phyloP scores from a whole-genome alignment of 2,113 vertebrate genomes.

The Dunckerocampus dactyliophorus region DNA sequence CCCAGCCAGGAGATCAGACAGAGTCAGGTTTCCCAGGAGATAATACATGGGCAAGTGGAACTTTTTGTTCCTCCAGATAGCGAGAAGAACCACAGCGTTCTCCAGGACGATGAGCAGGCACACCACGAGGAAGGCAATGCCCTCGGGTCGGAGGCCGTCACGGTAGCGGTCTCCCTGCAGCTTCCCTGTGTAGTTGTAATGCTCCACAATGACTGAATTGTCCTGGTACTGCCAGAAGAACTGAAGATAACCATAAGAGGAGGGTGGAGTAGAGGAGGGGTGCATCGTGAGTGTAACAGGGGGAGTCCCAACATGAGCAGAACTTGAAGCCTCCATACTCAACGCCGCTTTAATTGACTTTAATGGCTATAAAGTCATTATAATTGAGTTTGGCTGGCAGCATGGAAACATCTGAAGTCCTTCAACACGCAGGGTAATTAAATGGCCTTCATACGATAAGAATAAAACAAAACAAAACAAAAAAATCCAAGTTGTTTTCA shows the following conservation, averaged over 20 bases:
- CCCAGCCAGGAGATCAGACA: constrained; percentile 86
- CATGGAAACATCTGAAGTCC: constrained; percentile 3
- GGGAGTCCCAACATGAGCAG: constrained; percentile 17
- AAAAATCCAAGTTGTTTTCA: constrained; percentile 14
- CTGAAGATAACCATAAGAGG: constrained; percentile 33
- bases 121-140: constrained; percentile 74
- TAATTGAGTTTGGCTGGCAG: constrained; percentile 11
- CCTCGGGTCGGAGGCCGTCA: constrained; percentile 73
- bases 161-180: constrained; percentile 75
- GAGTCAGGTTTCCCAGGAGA: constrained; percentile 84
- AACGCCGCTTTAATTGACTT: constrained; percentile 16
- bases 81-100: constrained; percentile 82
- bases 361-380: constrained; percentile 47
- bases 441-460: constrained; percentile 6
- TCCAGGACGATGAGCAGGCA: constrained; percentile 84
- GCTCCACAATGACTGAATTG: constrained; percentile 72
- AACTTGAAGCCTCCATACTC: constrained; percentile 54
- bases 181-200: constrained; percentile 88
- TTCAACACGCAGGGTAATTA: constrained; percentile 19
- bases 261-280: constrained; percentile 18
- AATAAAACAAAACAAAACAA: neutral
- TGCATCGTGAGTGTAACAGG: neutral
- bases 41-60: constrained; percentile 90
- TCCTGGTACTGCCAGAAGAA: constrained; percentile 72
- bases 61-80: constrained; percentile 85